Conservation (phyloP, 2,113 vertebrate genomes). For the Sapayoa aenigma region DNA sequence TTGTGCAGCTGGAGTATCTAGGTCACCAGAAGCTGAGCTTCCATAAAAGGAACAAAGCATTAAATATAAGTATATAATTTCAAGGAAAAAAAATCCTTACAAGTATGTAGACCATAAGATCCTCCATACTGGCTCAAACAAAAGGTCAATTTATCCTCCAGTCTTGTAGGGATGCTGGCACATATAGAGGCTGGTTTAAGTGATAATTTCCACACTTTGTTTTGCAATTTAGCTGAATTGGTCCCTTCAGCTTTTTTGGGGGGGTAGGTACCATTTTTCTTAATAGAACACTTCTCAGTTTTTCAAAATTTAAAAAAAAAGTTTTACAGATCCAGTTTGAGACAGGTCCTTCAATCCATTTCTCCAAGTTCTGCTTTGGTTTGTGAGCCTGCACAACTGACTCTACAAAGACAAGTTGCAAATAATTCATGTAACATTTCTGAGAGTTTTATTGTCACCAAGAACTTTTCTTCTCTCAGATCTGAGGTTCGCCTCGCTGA, state of each 20-base stretch:
- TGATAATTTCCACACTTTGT: neutral
- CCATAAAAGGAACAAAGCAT: neutral
- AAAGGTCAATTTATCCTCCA: neutral
- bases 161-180: neutral
- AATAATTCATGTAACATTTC: neutral
- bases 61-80: neutral
- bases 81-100: neutral
- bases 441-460: neutral
- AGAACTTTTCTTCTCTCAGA: neutral
- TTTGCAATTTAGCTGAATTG: neutral
- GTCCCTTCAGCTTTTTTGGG: neutral
- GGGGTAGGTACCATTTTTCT: neutral
- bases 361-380: neutral
- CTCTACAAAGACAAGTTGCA: neutral
- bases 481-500: conserved; percentile 19
- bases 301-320: neutral
- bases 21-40: neutral
- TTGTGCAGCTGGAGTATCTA: neutral
- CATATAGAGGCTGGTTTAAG: neutral
- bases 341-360: neutral
- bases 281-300: neutral
- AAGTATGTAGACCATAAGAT: neutral
- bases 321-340: neutral
- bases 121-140: neutral
- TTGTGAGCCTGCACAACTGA: neutral